Evolutionary conservation across 1,140 invertebrate species (phyloP), one percentile per base, ranked within the genome.

Genomic region (Lepidostoma basale): DNA sequence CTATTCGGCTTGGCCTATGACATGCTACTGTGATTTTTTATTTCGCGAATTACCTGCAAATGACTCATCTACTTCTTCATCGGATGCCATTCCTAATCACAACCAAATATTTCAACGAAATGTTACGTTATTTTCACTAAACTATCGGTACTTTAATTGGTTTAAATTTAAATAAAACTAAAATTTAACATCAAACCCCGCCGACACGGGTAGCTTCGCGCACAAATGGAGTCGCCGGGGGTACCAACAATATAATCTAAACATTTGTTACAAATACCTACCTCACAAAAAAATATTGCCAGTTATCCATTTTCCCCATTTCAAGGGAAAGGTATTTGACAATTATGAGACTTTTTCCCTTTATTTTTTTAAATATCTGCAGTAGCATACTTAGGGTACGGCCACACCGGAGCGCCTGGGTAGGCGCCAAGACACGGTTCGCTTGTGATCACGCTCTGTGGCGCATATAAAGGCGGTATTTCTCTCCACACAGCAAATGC

Each of bases 31-130:
- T 67, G 64, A 67, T 67, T 67, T 67, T 67, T 67, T 67, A 67
- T 67, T 59, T 59, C 16, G 54, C 63, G 76, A 79, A 87, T 90
- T 86, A 92, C 90, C 90, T 85, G 88, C 89, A 77, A 88, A 90
- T 78, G 85, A 89, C 75, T 90, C 90, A 75, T 91, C 90, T 75
- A 90, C 84, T 83, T 90, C 89, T 74, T 91, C 89, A 76, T 91
- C 90, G 67, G 89, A 92, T 76, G 89, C 90, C 90, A 92, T 91
- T 79, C 45, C 23, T 59, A 36, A 59, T 67, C 54, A 60, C 52
- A 47, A 67, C 64, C 64, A 49, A 60, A 33, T 30, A 30, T 45
- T 47, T 26, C 14, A 62, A 16, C 47, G 26, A 62, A 62, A 47
- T 28, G 25, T 23, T 36, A 9, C n/a, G 39, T 23, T 49, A 33